Evolutionary conservation across 2,113 vertebrate species (phyloP).

Genomic region (Epinephelus lanceolatus): DNA sequence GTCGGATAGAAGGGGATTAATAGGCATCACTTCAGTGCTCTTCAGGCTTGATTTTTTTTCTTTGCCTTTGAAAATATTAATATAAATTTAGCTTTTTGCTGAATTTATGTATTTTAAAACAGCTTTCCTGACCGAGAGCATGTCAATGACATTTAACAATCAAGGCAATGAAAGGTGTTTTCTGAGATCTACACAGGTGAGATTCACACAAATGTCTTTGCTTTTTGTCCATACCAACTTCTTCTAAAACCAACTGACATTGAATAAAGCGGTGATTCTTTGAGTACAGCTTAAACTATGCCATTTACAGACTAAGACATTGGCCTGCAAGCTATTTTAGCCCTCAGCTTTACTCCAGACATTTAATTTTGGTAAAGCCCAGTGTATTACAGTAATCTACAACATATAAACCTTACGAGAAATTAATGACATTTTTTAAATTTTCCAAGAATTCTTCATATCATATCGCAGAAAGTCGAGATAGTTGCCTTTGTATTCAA

Average conservation of each 20-base stretch:
- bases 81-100: slow-evolving; percentile 68
- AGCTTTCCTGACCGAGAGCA: slow-evolving; percentile 44
- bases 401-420: too few species aligned
- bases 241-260: background rate
- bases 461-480: background rate
- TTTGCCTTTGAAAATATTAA: slow-evolving; percentile 79
- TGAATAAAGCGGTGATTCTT: background rate
- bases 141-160: slow-evolving; percentile 63
- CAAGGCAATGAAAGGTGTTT: slow-evolving; percentile 38
- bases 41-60: slow-evolving; percentile 58
- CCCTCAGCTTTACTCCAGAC: background rate
- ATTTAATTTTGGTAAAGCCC: background rate
- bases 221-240: slow-evolving; percentile 5
- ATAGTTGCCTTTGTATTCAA: background rate
- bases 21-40: slow-evolving; percentile 82
- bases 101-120: slow-evolving; percentile 80
- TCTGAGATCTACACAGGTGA: slow-evolving; percentile 17
- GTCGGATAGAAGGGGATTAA: slow-evolving; percentile 81
- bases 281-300: background rate
- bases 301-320: background rate
- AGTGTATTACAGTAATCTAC: background rate
- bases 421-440: background rate
- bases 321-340: background rate
- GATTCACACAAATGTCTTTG: slow-evolving; percentile 12
- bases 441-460: background rate